phyloP scores from a whole-genome alignment of 2,797 vertebrate genomes.

The Silurus lanzhouensis region DNA sequence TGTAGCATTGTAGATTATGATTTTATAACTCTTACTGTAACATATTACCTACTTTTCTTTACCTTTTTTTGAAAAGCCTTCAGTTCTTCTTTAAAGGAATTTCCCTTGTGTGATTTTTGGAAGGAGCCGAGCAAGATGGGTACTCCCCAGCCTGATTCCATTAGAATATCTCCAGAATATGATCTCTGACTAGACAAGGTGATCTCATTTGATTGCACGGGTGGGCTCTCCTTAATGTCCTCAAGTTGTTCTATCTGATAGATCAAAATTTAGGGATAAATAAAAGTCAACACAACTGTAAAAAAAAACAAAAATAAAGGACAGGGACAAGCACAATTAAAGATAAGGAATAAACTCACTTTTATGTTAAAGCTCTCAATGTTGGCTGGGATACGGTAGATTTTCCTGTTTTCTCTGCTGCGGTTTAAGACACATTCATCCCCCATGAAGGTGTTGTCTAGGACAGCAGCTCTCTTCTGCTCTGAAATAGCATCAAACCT shows the following conservation, averaged over 20 bases:
- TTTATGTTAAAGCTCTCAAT: constrained; percentile 82
- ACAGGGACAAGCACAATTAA: neutral
- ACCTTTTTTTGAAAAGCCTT: constrained; percentile 84
- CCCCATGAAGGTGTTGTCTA: constrained; percentile 86
- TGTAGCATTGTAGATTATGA: neutral
- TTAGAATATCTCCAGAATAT: rapidly evolving
- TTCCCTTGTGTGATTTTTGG: rapidly evolving
- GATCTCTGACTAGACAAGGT: neutral
- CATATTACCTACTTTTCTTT: constrained; percentile 37
- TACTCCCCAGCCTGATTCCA: constrained; percentile 47
- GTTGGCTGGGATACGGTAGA: constrained; percentile 84
- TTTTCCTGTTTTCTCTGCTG: constrained; percentile 68
- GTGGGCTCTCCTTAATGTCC: constrained; percentile 67
- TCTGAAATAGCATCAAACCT: constrained; percentile 85
- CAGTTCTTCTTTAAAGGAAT: constrained; percentile 70
- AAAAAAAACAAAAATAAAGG: neutral
- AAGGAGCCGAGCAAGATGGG: constrained; percentile 50
- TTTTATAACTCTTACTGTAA: neutral
- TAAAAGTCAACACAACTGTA: neutral
- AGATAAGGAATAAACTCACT: constrained; percentile 65
- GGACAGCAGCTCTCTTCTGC: constrained; percentile 79
- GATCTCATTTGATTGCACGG: constrained; percentile 53
- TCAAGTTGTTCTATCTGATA: constrained; percentile 77
- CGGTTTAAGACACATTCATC: constrained; percentile 74
- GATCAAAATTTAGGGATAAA: constrained; percentile 7